phyloP scores from a whole-genome alignment of 2,888 invertebrate species.

The Lepidocyrtinus sp. region DNA sequence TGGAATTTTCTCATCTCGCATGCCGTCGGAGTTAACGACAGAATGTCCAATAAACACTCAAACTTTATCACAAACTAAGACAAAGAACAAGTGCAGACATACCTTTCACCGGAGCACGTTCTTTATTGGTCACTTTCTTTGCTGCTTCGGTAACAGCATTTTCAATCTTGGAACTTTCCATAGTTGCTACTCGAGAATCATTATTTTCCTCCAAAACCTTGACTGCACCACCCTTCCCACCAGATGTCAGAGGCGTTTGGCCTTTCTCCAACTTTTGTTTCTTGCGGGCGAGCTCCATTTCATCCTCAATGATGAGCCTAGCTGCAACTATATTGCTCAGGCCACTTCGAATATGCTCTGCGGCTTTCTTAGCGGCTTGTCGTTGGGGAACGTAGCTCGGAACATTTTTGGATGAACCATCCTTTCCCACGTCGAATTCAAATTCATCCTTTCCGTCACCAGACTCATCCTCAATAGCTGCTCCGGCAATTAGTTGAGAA shows the following conservation, averaged over 20 bases:
- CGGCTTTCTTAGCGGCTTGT: constrained; percentile 92
- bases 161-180: constrained; percentile 35
- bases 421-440: constrained; percentile 77
- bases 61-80: too few species aligned
- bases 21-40: too few species aligned
- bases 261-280: constrained; percentile 48
- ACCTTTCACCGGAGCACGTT: constrained; percentile 4
- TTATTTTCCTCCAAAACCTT: constrained; percentile 36
- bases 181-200: neutral
- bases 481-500: constrained; percentile 57
- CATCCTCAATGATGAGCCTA: constrained; percentile 69
- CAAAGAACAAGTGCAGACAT: too few species aligned
- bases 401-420: constrained; percentile 74
- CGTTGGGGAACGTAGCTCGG: constrained; percentile 90
- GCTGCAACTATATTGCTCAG: constrained; percentile 68
- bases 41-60: too few species aligned
- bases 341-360: constrained; percentile 86
- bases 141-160: constrained; percentile 39
- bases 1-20: too few species aligned
- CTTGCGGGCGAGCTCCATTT: constrained; percentile 69
- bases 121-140: constrained; percentile 32
- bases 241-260: too few species aligned
- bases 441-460: constrained; percentile 74
- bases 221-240: constrained; percentile 36
- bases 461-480: constrained; percentile 48